phyloP scores from a whole-genome alignment of 2,113 vertebrate genomes.

The Manacus vitellinus region DNA sequence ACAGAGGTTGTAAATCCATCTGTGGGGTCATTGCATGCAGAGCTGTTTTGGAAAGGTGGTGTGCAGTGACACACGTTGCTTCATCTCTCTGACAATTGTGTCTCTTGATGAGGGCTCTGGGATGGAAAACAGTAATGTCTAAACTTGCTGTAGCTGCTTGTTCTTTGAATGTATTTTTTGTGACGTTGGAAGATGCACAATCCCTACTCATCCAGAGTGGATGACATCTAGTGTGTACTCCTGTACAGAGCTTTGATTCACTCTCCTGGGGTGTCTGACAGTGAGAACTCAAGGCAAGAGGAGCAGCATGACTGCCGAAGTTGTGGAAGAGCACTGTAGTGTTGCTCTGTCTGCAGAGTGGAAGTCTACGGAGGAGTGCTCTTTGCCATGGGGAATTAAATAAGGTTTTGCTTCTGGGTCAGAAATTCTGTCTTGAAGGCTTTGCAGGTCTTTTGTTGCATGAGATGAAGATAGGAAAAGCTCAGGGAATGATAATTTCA shows the following conservation, averaged over 20 bases:
- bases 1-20: neutral
- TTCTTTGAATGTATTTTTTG: neutral
- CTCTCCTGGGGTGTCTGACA: neutral
- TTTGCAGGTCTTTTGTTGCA: neutral
- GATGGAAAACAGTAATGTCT: neutral
- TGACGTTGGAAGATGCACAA: neutral
- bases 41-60: neutral
- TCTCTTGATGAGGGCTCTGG: neutral
- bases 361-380: neutral
- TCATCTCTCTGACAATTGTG: neutral
- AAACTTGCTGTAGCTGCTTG: neutral
- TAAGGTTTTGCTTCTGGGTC: neutral
- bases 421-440: neutral
- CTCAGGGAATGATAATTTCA: slow-evolving; percentile 7
- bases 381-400: neutral
- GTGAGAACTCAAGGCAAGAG: neutral
- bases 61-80: neutral
- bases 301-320: neutral
- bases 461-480: neutral
- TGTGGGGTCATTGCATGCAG: neutral
- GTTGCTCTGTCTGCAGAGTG: neutral
- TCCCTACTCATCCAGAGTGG: neutral
- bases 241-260: neutral
- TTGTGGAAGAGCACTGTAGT: neutral
- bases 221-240: too few relatives aligned